Conservation (phyloP, 2,797 vertebrate genomes). For the Antrozous pallidus region DNA sequence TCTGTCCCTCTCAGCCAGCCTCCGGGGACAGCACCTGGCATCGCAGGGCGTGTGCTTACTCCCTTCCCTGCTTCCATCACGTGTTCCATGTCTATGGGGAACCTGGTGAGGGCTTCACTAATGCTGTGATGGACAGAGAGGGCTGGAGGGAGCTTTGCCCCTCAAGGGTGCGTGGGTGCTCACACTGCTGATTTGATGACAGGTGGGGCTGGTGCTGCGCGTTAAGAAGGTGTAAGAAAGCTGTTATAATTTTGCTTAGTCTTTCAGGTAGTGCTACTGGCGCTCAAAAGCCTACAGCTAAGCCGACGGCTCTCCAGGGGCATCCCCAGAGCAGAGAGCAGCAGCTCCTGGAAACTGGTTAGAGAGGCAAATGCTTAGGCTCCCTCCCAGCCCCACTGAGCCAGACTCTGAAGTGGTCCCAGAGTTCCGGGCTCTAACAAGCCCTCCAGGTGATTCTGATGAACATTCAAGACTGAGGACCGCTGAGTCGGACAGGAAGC, state of each 20-base stretch:
- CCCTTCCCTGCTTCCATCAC: neutral
- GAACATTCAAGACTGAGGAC: neutral
- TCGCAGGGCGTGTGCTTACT: neutral
- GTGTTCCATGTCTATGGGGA: neutral
- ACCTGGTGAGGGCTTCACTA: neutral
- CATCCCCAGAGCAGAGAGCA: neutral
- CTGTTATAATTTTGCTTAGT: neutral
- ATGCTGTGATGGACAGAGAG: neutral
- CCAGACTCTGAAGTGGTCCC: neutral
- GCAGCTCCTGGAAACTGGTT: neutral
- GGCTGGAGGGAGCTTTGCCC: neutral
- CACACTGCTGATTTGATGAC: neutral
- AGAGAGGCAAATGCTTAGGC: neutral
- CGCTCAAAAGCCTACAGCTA: neutral
- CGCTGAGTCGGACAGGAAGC: neutral
- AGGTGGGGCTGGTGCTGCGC: neutral
- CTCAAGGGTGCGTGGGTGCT: neutral
- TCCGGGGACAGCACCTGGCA: neutral
- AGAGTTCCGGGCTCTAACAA: neutral
- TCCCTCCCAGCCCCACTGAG: neutral
- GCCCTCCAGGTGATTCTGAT: neutral
- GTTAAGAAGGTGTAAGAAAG: neutral
- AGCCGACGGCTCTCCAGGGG: neutral
- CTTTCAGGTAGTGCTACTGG: neutral
- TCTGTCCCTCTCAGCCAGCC: neutral